Evolutionary conservation across 2,797 vertebrate species (phyloP).

Genomic region (Holocentrus rufus): DNA sequence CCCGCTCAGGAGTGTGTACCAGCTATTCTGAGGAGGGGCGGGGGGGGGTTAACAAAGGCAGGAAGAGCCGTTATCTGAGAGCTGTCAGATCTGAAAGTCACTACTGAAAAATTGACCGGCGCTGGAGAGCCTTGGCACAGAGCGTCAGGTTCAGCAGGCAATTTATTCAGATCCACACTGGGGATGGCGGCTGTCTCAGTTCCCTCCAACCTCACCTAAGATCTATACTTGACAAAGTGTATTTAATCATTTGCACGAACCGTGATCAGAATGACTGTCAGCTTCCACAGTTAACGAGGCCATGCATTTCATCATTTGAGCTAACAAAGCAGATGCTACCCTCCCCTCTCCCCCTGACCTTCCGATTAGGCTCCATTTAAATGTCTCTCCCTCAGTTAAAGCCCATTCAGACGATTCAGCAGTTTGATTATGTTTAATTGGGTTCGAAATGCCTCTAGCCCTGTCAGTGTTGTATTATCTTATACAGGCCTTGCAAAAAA

Average conservation of each 20-base stretch:
- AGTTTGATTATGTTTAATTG: slow-evolving; percentile 2
- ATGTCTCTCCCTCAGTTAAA: background rate
- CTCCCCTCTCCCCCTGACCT: background rate
- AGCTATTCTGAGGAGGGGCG: background rate
- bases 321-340: slow-evolving; percentile 10
- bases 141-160: background rate
- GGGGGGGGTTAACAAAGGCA: slow-evolving; percentile 1
- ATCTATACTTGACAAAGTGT: background rate
- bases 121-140: background rate
- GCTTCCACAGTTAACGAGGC: slow-evolving; percentile 23
- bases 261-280: slow-evolving; percentile 14
- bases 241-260: background rate
- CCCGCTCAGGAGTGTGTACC: background rate
- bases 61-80: slow-evolving; percentile 10
- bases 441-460: background rate
- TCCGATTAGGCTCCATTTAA: slow-evolving; percentile 18
- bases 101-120: slow-evolving; percentile 22
- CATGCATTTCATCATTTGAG: background rate
- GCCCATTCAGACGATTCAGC: slow-evolving; percentile 5
- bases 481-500: no score
- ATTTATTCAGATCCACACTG: background rate
- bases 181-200: background rate
- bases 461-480: background rate
- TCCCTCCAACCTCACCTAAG: background rate
- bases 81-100: background rate